phyloP scores from a whole-genome alignment of 1,140 invertebrate species.

The Drepana arcuata region DNA sequence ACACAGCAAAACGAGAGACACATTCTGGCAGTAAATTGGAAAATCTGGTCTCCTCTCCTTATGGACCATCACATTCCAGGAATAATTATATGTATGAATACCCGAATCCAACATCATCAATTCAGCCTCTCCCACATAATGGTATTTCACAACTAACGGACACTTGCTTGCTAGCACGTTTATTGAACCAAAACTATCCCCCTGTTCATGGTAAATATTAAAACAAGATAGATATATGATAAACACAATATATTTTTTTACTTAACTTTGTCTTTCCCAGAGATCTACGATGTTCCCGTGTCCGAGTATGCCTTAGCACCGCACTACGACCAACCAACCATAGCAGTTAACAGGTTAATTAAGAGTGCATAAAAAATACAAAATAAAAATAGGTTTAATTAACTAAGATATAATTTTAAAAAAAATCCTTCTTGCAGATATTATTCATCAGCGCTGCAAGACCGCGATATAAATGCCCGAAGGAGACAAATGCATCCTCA shows the following conservation, averaged over 20 bases:
- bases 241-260: constrained; percentile 4
- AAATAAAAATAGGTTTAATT: no score
- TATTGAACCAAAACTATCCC: constrained; percentile 33
- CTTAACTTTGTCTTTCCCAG: constrained; percentile 12
- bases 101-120: constrained; percentile 8
- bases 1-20: no score
- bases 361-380: no score
- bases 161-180: constrained; percentile 30
- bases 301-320: constrained; percentile 12
- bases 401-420: no score
- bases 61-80: no score
- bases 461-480: constrained; percentile 15
- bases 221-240: no score
- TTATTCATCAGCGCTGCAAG: constrained; percentile 10
- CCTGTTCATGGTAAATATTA: constrained; percentile 26
- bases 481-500: constrained; percentile 38
- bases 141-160: constrained; percentile 16
- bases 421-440: constrained; percentile 23
- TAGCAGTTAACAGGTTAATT: constrained; percentile 6
- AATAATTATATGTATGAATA: constrained; percentile 9
- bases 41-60: no score
- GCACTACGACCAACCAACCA: constrained; percentile 8
- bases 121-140: constrained; percentile 4
- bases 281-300: constrained; percentile 16
- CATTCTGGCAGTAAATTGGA: no score